Base-by-base conservation (phyloP, 2,797 vertebrate species). In the Sebastes umbrosus region DNA sequence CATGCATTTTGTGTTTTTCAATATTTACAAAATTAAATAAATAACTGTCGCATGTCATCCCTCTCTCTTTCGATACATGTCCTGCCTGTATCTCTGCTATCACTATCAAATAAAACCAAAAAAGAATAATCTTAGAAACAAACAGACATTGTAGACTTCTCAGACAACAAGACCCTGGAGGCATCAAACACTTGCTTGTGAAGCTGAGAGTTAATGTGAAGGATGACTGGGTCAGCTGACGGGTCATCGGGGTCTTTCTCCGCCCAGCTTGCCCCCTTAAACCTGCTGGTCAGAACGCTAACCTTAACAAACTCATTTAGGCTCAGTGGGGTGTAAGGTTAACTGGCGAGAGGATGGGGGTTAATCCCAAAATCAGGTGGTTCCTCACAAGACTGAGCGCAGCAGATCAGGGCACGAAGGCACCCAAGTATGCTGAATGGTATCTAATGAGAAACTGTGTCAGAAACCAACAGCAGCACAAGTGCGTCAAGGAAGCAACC, bases 291-390 rank as follows among this genome's bases (percentile, higher is more conserved):
- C 80, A 52, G 57, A 75, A 72, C 9, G 34, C 20, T 39, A 71
- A 57, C 63, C 77, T 22, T 70, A 69, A 86, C 81, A 75, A 84
- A 84, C 71, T 80, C 11, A 58, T 80, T 87, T 84, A 58, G 80
- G 76, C 80, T 83, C 78, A 64, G 77, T 7, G 29, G 83, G 87
- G 83, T 78, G 69, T 8, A 74, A 82, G 82, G 80, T 88, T 84
- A 90, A 88, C 74, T 65, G 69, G 73, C 10, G 66, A 54, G 65
- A 77, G 60, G 32, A 70, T 76, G 58, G 83, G 67, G 85, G 88
- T 92, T 96, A 96, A 97, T 96, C 96, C 94, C 72, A 82, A 68
- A 59, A 59, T 96, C 96, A 97, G 95, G 94, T 96, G 97, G 95
- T 92, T 93, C 86, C 94, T 97, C 96, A 96, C 93, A 96, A 97